Percentiles rank a stretch among this genome's conserved stretches.
These are phyloP conservation scores for Dicrurus megarhynchus DNA, from an alignment of 2,113 vertebrate species.

Conservation along the genomic window DNA sequence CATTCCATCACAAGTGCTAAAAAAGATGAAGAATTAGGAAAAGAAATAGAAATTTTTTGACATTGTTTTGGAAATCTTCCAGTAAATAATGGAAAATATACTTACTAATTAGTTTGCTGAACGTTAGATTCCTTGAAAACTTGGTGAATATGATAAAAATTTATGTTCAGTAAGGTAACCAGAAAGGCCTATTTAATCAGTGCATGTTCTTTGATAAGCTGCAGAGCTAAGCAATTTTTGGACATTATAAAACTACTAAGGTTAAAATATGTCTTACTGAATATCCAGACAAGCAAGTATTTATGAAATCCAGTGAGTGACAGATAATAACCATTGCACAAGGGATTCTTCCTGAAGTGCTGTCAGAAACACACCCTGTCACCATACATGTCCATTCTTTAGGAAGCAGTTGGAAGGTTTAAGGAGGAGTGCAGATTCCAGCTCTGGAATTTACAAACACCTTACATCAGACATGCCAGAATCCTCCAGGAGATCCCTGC, in stretches of 20 bases:
- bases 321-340: neutral
- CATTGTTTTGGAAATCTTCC: neutral
- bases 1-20: neutral
- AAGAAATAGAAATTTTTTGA: neutral
- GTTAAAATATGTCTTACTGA: neutral
- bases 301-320: neutral
- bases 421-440: neutral
- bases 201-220: neutral
- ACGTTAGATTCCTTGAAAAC: neutral
- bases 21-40: neutral
- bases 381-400: fast-evolving
- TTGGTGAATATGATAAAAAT: neutral
- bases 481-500: neutral
- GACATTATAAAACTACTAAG: neutral
- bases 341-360: neutral
- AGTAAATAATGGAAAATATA: neutral
- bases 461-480: neutral
- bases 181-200: neutral
- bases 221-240: neutral
- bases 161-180: neutral
- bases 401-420: neutral
- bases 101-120: neutral
- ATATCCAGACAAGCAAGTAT: neutral
- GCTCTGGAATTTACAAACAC: neutral
- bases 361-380: neutral